phyloP scores from a whole-genome alignment of 2,113 vertebrate genomes.

The Chionomys nivalis region DNA sequence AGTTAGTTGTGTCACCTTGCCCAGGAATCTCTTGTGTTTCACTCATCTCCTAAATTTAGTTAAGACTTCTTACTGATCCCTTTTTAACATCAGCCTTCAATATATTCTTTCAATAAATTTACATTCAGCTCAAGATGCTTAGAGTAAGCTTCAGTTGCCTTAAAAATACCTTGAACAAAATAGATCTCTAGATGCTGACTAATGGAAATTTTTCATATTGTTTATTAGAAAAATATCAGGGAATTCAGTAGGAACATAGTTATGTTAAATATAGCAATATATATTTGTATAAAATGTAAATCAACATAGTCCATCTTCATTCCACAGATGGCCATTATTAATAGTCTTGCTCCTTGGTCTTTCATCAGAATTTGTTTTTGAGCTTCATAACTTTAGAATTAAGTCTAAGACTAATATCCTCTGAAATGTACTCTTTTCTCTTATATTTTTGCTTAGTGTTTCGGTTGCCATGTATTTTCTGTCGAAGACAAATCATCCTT shows the following conservation, averaged over 20 bases:
- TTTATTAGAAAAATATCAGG: constrained; percentile 15
- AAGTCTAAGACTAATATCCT: constrained; percentile 12
- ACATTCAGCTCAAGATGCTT: constrained; percentile 54
- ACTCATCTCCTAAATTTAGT: neutral
- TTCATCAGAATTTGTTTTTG: constrained; percentile 6
- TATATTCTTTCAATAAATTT: constrained; percentile 45
- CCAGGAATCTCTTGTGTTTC: constrained; percentile 33
- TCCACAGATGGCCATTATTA: constrained; percentile 42
- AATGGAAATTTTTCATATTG: constrained; percentile 45
- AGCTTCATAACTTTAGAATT: constrained; percentile 49
- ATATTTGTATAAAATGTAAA: constrained; percentile 15
- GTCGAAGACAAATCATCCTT: constrained; percentile 36
- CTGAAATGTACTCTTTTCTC: constrained; percentile 1
- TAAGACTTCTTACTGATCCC: constrained; percentile 42
- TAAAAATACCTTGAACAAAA: constrained; percentile 13
- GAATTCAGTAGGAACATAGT: constrained; percentile 17
- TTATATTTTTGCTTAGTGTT: constrained; percentile 11
- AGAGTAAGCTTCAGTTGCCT: constrained; percentile 41
- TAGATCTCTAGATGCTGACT: constrained; percentile 37
- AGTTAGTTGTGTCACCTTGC: constrained; percentile 18
- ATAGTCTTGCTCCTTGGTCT: neutral
- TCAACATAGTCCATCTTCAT: constrained; percentile 12
- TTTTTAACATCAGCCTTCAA: neutral
- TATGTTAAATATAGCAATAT: constrained; percentile 2
- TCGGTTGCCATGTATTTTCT: neutral